These are phyloP conservation scores for Engystomops pustulosus DNA, from an alignment of 2,113 vertebrate genomes.

Conservation along the genomic window DNA sequence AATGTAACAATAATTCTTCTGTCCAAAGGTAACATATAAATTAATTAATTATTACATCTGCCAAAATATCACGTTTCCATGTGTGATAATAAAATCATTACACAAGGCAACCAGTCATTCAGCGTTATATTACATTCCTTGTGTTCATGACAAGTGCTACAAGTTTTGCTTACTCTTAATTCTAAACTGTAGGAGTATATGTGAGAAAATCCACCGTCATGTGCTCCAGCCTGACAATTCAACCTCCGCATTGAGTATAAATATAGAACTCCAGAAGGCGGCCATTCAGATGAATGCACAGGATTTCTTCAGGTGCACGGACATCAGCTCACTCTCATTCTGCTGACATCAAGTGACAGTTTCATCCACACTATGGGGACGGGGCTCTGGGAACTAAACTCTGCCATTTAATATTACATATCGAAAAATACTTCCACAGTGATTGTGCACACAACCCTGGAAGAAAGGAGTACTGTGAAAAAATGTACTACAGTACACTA, in stretches of 20 bases:
- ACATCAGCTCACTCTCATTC: not conserved
- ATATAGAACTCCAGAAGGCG: slow-evolving; percentile 25
- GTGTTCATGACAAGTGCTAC: not conserved
- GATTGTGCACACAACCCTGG: too few relatives aligned
- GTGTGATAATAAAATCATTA: not conserved
- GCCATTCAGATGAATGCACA: slow-evolving; percentile 13
- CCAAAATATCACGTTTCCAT: not conserved
- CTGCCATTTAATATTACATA: too few relatives aligned
- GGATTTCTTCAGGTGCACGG: slow-evolving; percentile 15
- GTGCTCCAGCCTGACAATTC: slow-evolving; percentile 2
- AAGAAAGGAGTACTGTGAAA: too few relatives aligned
- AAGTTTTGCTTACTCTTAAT: not conserved
- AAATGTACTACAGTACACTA: too few relatives aligned
- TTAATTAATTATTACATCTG: not conserved
- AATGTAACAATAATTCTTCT: not conserved
- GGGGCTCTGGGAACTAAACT: not conserved
- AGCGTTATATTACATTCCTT: not conserved
- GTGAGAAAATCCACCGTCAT: slow-evolving; percentile 10
- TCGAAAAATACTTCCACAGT: too few relatives aligned
- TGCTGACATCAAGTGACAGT: not conserved
- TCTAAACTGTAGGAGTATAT: not conserved
- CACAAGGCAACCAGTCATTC: not conserved
- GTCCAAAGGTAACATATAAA: not conserved
- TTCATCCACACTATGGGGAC: not conserved
- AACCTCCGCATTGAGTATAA: slow-evolving; percentile 33